A percentile compares a stretch with the other conserved stretches of the same genome.
phyloP scores from a whole-genome alignment of 1,140 invertebrate genomes.

The Anastrepha ludens region DNA sequence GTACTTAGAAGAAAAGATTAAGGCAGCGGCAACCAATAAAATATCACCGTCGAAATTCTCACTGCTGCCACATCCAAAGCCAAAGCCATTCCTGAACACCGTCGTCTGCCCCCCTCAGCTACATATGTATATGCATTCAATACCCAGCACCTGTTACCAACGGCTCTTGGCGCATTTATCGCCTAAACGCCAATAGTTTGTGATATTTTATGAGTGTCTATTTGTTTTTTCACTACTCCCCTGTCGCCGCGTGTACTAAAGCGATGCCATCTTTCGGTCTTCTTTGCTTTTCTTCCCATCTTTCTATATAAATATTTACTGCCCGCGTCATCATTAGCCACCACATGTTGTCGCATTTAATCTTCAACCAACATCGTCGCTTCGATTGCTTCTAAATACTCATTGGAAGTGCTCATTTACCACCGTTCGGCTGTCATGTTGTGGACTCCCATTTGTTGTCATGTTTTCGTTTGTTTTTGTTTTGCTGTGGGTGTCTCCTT shows the following conservation, averaged over 20 bases:
- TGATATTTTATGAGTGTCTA: background rate
- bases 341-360: slow-evolving; percentile 14
- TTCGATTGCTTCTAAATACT: slow-evolving; percentile 25
- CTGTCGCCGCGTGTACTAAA: background rate
- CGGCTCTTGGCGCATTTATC: background rate
- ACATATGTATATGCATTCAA: background rate
- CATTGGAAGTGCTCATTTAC: slow-evolving; percentile 6
- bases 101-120: background rate
- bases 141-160: slow-evolving; percentile 44
- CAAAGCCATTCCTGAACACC: background rate
- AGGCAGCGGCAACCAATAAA: slow-evolving; percentile 1
- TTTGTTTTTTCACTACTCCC: background rate
- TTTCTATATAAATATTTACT: background rate
- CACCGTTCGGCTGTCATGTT: slow-evolving; percentile 26
- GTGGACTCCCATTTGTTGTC: slow-evolving; percentile 25
- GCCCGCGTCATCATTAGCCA: background rate
- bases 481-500: background rate
- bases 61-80: background rate
- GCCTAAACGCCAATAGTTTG: background rate
- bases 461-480: background rate
- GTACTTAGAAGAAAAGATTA: background rate
- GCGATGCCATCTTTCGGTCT: background rate
- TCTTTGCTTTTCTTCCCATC: background rate
- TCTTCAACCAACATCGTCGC: background rate
- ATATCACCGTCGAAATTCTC: background rate